Conservation (phyloP, 2,888 invertebrate species). For the Heliothis peltigera region DNA sequence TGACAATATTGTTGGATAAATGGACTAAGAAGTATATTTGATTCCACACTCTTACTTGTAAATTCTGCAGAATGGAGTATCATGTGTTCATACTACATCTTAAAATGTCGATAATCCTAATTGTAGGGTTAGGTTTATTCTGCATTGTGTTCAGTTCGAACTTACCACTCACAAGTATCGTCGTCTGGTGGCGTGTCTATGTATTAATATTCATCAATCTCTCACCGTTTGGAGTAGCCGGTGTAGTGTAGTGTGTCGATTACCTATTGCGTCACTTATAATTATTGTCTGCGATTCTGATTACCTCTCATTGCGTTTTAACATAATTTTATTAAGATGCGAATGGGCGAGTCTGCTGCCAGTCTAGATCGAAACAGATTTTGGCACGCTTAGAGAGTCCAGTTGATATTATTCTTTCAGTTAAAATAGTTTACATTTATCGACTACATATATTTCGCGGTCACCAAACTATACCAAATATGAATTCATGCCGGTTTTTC, state of each 20-base stretch:
- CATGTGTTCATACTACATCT: neutral
- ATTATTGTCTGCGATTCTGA: conserved; percentile 63
- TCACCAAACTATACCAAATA: conserved; percentile 20
- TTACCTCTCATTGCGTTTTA: conserved; percentile 46
- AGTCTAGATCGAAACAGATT: conserved; percentile 66
- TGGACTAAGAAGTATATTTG: neutral
- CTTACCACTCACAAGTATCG: conserved; percentile 30
- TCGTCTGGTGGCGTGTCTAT: conserved; percentile 42
- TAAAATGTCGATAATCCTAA: neutral
- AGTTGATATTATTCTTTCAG: conserved; percentile 53
- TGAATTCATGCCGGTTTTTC: conserved; percentile 28
- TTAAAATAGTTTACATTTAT: conserved; percentile 43
- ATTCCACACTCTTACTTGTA: neutral
- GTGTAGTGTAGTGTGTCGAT: conserved; percentile 64
- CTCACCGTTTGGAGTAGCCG: conserved; percentile 42
- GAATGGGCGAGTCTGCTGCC: conserved; percentile 68
- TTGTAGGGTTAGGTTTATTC: neutral
- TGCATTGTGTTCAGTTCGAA: neutral
- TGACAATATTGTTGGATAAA: conserved; percentile 1
- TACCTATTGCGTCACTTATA: conserved; percentile 68
- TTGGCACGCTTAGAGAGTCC: conserved; percentile 64
- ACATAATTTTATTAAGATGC: conserved; percentile 59
- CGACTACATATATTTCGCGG: neutral
- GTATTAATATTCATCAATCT: conserved; percentile 54
- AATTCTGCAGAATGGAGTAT: neutral